phyloP scores from a whole-genome alignment of 1,140 invertebrate genomes.

The Portunus trituberculatus region DNA sequence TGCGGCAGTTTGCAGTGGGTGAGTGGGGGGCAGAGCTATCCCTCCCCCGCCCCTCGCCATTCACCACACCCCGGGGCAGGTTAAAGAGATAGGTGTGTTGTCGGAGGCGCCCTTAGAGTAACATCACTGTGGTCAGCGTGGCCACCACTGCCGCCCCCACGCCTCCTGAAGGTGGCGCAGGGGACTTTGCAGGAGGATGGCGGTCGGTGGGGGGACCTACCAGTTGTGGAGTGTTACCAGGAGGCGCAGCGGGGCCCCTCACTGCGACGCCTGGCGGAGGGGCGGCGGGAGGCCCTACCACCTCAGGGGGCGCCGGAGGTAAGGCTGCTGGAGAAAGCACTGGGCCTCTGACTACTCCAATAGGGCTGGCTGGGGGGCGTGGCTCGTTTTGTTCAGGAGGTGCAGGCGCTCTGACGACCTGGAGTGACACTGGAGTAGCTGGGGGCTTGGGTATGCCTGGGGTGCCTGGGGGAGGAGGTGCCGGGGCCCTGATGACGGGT shows the following conservation, averaged over 20 bases:
- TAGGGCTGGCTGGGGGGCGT: background rate
- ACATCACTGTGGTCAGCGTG: background rate
- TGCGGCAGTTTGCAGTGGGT: background rate
- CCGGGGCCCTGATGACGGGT: conserved; percentile 27
- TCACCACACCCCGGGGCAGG: too few relatives aligned
- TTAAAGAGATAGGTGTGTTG: background rate
- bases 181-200: background rate
- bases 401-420: background rate
- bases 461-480: conserved; percentile 2
- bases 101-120: background rate
- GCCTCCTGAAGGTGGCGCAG: background rate
- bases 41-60: too few relatives aligned
- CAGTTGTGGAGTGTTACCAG: background rate
- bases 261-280: too few relatives aligned
- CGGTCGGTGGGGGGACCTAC: background rate
- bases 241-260: background rate
- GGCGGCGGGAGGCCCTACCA: too few relatives aligned
- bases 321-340: background rate
- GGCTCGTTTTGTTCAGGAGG: background rate
- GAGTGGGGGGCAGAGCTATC: background rate
- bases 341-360: background rate
- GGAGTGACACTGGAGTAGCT: background rate
- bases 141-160: background rate
- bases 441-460: background rate
- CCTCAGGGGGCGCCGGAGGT: background rate